These are phyloP conservation scores for Microplitis manilae DNA, from an alignment of 2,888 invertebrate genomes.

Conservation along the genomic window DNA sequence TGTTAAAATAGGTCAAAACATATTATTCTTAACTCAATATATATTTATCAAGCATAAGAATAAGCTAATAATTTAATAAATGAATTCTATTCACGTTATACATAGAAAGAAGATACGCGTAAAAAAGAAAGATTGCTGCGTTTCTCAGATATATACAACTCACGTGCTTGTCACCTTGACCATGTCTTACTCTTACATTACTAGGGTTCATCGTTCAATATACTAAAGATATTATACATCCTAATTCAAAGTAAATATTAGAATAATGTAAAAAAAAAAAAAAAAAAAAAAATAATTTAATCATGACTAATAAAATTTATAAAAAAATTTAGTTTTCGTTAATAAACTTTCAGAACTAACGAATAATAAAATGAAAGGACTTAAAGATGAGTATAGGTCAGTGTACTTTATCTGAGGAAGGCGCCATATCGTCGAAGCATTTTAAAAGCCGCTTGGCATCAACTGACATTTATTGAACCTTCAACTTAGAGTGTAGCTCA, in stretches of 20 bases:
- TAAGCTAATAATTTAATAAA: background rate
- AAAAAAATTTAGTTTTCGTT: no score
- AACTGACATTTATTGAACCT: constrained; percentile 58
- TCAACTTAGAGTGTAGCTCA: constrained; percentile 25
- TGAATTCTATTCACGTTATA: background rate
- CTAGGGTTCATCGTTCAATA: constrained; percentile 49
- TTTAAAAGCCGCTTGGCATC: constrained; percentile 57
- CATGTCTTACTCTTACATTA: constrained; percentile 36
- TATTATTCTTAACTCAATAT: no score
- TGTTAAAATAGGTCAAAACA: no score
- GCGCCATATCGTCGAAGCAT: constrained; percentile 53
- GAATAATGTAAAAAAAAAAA: background rate
- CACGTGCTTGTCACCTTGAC: constrained; percentile 50
- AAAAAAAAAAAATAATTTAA: background rate
- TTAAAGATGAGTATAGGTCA: constrained; percentile 58
- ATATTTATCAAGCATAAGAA: no score
- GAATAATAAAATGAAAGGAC: constrained; percentile 2
- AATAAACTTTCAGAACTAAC: background rate
- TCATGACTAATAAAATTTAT: no score
- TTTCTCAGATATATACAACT: constrained; percentile 18
- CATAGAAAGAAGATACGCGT: constrained; percentile 13
- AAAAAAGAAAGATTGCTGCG: background rate
- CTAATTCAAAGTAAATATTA: background rate
- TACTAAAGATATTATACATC: constrained; percentile 33
- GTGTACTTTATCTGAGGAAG: constrained; percentile 55